These are phyloP conservation scores for Phaethon lepturus DNA, from an alignment of 2,113 vertebrate species.

Conservation along the genomic window DNA sequence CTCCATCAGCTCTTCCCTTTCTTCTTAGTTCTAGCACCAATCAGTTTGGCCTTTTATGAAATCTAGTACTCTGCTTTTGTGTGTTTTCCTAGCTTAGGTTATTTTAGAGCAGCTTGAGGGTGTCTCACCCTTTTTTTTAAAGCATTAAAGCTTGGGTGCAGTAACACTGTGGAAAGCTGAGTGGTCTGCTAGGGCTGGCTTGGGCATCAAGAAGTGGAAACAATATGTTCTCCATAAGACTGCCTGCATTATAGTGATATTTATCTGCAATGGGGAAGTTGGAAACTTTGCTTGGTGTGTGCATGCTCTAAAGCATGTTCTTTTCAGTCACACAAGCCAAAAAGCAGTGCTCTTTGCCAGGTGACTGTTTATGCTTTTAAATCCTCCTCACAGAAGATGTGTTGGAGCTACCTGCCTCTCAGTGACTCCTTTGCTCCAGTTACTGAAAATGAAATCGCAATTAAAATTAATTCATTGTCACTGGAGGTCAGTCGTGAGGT, in stretches of 20 bases:
- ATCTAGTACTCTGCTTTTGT: not conserved
- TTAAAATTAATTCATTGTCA: not conserved
- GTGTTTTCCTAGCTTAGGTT: not conserved
- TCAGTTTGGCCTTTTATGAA: not conserved
- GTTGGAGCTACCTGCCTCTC: not conserved
- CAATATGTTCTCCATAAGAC: not conserved
- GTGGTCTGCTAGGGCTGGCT: not conserved
- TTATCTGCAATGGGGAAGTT: not conserved
- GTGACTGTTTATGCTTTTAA: not conserved
- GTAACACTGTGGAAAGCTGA: not conserved
- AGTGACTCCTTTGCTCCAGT: not conserved
- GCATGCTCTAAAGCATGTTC: not conserved
- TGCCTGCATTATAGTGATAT: not conserved
- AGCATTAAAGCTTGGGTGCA: not conserved
- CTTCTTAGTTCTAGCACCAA: not conserved
- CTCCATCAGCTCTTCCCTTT: not conserved
- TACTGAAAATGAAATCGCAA: not conserved
- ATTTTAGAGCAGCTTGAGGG: not conserved
- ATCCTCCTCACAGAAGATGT: fast-evolving
- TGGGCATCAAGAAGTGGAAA: not conserved
- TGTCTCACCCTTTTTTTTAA: not conserved
- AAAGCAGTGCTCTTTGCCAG: not conserved
- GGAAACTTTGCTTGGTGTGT: not conserved
- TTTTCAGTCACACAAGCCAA: not conserved
- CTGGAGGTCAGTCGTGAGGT: not conserved